phyloP scores from a whole-genome alignment of 2,888 invertebrate genomes.

The Harpagoxenus sublaevis region DNA sequence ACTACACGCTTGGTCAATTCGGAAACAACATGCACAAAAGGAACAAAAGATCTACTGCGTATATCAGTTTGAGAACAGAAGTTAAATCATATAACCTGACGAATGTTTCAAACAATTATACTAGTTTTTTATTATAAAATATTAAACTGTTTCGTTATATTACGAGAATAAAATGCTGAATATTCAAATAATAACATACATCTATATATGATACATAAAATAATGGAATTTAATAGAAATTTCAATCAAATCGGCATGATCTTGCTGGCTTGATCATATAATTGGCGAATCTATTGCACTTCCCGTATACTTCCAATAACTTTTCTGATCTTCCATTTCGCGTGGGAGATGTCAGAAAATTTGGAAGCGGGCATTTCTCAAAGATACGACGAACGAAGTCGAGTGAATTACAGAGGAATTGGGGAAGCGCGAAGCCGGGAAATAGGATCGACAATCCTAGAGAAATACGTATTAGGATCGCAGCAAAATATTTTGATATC shows the following conservation, averaged over 20 bases:
- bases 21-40: conserved; percentile 14
- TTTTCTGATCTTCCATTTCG: not conserved
- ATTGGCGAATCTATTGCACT: not conserved
- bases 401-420: conserved; percentile 74
- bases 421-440: conserved; percentile 60
- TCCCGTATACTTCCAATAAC: not conserved
- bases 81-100: not conserved
- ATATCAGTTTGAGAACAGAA: conserved; percentile 24
- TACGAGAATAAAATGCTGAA: not conserved
- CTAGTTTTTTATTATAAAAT: not conserved
- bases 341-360: not conserved
- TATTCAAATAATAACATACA: not conserved
- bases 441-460: conserved; percentile 65
- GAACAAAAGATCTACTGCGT: conserved; percentile 30
- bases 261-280: not conserved
- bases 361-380: conserved; percentile 7
- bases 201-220: not conserved
- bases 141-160: not conserved
- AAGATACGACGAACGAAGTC: conserved; percentile 50
- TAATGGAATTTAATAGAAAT: not conserved
- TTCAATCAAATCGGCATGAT: not conserved
- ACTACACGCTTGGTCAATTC: conserved; percentile 17
- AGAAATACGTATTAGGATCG: conserved; percentile 72
- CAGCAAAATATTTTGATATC: conserved; percentile 50
- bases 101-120: not conserved